Evolutionary conservation across 2,113 vertebrate genomes (phyloP).

Genomic region (Lophura nycthemera): DNA sequence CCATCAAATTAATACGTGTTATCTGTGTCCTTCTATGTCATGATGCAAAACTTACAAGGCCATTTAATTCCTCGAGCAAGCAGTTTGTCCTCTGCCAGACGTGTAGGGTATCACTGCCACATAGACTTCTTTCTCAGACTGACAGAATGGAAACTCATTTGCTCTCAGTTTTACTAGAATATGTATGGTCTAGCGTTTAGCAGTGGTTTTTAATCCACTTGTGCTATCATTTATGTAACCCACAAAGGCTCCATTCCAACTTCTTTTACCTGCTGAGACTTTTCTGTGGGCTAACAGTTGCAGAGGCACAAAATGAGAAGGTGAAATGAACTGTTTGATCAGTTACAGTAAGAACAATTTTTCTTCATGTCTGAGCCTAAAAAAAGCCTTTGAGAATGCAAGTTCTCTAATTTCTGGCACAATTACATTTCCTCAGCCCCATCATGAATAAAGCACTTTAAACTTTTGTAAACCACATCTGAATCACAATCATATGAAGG

Average conservation of each 20-base stretch:
- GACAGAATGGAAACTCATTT: neutral
- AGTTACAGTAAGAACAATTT: neutral
- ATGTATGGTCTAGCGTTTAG: neutral
- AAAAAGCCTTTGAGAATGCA: neutral
- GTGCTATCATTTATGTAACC: neutral
- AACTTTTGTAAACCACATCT: neutral
- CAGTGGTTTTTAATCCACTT: neutral
- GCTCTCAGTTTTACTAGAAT: neutral
- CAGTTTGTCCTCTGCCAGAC: neutral
- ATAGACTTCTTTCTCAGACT: neutral
- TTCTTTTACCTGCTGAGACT: neutral
- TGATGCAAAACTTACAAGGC: constrained; percentile 14
- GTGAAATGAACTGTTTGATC: neutral
- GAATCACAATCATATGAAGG: neutral
- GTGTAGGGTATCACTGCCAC: neutral
- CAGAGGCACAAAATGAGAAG: neutral
- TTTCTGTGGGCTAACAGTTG: neutral
- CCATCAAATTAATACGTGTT: constrained; percentile 3
- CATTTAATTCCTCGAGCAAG: constrained; percentile 10
- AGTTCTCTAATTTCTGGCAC: neutral
- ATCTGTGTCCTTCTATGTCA: neutral
- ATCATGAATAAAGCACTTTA: neutral
- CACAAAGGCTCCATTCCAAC: neutral
- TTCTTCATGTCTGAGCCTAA: neutral
- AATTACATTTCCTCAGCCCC: neutral